Percentiles rank a stretch among this genome's conserved stretches.
phyloP scores from a whole-genome alignment of 2,888 invertebrate genomes.

The Chalcis sispes region DNA sequence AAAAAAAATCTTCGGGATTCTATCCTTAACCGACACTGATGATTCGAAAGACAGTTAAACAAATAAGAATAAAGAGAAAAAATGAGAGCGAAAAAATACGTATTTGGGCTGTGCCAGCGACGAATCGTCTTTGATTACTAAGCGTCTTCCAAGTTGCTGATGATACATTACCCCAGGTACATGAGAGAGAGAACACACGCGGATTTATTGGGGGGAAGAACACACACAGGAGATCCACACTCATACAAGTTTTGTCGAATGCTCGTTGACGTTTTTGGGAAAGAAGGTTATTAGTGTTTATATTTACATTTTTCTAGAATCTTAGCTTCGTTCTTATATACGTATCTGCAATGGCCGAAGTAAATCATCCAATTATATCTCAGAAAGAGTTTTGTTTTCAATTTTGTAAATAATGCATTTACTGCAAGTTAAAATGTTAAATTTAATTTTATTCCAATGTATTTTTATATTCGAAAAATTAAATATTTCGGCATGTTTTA shows the following conservation, averaged over 20 bases:
- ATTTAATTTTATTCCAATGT: too few species aligned
- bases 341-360: constrained; percentile 41
- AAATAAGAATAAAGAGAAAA: constrained; percentile 16
- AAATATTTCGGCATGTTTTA: neutral
- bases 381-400: constrained; percentile 19
- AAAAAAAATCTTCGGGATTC: constrained; percentile 33
- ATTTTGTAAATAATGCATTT: constrained; percentile 1
- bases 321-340: constrained; percentile 14
- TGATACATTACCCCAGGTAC: constrained; percentile 53
- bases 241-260: constrained; percentile 44
- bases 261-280: constrained; percentile 52
- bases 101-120: neutral
- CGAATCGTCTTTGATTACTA: constrained; percentile 28
- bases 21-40: constrained; percentile 61
- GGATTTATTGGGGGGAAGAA: constrained; percentile 25
- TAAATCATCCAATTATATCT: constrained; percentile 42
- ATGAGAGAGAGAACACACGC: constrained; percentile 20
- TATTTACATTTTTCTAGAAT: constrained; percentile 25
- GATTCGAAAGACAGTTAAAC: constrained; percentile 30
- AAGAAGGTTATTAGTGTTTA: constrained; percentile 54
- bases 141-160: neutral
- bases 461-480: too few species aligned
- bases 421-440: too few species aligned
- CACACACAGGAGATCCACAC: constrained; percentile 29
- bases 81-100: neutral